Evolutionary conservation across 2,888 invertebrate species (phyloP), one percentile per base, ranked within the genome.

Genomic region (Drosophila neonasuta): DNA sequence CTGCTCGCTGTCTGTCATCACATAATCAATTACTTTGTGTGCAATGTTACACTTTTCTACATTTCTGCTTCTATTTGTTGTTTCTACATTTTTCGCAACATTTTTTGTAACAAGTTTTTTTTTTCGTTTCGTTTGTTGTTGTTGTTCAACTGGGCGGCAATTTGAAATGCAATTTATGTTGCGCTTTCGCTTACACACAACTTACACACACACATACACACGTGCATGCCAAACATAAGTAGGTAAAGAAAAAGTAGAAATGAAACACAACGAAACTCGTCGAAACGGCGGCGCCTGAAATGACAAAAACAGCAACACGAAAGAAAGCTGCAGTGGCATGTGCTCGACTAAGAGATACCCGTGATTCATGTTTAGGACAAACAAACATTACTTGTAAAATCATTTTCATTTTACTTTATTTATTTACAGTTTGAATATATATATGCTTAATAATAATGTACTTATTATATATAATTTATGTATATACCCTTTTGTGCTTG

Each of bases 161-260:
- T 78, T 70, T 62, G 66, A 70, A 72, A 69, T 84, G 84, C 77
- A 77, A 74, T 71, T 83, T 68, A 66, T 69, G 72, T 65, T 67
- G 68, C 72, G 79, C 81, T 81, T 81, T 81, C 85, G 46, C 54
- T 48, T n/a, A 41, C 50, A 65, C 20, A 54, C 39, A 59, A 32
- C 30, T 30, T 1, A 39, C 44, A 44, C 10, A 54, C n/a, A 20
- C 9, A 56, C 11, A 24, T 20, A 48, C 39, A 48, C 6, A 32
- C 2, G 13, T 29, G 13, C 8, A 48, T 6, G 41, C n/a, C 32
- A 10, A 34, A 29, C 36, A 42, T 64, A 67, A 68, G 58, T 57
- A 52, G 52, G 24, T 48, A 64, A 61, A 65, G 62, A 44, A 56
- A 60, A 46, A 55, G 45, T 64, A 60, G 45, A 68, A 64, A 62